These are phyloP conservation scores for Marcusenius ussheri DNA, from an alignment of 2,113 vertebrate genomes.

Conservation along the genomic window DNA sequence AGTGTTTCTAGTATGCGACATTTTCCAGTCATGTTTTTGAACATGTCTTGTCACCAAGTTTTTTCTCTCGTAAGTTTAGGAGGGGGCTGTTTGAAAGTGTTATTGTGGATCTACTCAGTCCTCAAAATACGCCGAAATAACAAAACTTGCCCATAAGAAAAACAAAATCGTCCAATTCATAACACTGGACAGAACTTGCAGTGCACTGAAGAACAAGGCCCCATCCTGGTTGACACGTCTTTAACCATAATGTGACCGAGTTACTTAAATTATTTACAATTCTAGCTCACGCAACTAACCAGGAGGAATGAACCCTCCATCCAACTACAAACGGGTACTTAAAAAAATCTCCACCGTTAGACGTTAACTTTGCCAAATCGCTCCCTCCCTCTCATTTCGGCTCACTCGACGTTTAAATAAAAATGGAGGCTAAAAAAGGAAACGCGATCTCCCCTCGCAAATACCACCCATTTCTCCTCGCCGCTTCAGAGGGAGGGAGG, in stretches of 20 bases:
- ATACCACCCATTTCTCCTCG: constrained; percentile 62
- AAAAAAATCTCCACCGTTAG: background rate
- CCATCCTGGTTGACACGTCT: background rate
- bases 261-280: background rate
- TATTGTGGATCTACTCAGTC: background rate
- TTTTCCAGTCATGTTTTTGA: background rate
- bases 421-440: constrained; percentile 69
- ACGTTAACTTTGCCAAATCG: constrained; percentile 20
- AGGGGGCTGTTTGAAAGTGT: background rate
- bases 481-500: constrained; percentile 54
- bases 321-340: background rate
- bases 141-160: background rate
- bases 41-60: background rate
- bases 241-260: background rate
- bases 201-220: background rate
- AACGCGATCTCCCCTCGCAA: constrained; percentile 61
- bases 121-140: background rate
- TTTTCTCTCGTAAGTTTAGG: background rate
- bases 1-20: background rate
- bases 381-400: constrained; percentile 33
- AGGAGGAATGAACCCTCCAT: background rate
- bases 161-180: background rate
- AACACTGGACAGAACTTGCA: background rate
- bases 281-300: background rate
- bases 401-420: constrained; percentile 53